Conservation (phyloP, 2,888 invertebrate species). For the Brassicogethes aeneus region DNA sequence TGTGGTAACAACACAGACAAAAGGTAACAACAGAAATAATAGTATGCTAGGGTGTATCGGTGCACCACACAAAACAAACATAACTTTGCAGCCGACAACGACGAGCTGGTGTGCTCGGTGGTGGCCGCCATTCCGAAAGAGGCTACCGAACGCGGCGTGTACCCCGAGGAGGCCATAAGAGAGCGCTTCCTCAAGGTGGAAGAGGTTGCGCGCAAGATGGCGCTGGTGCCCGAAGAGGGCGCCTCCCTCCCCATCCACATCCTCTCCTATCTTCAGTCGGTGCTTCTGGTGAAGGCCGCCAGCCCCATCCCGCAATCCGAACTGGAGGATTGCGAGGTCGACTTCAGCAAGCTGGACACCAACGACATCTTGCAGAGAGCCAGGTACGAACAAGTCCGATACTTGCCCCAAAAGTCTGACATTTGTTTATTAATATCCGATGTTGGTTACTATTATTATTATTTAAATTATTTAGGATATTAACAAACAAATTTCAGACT, state of each 20-base stretch:
- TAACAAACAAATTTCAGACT: no score
- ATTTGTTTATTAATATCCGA: neutral
- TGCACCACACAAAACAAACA: no score
- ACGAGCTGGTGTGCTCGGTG: conserved; percentile 72
- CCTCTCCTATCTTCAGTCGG: conserved; percentile 83
- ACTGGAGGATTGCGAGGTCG: conserved; percentile 61
- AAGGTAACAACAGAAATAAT: no score
- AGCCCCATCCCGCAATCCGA: conserved; percentile 66
- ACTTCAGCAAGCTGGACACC: conserved; percentile 68
- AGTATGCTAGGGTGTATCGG: no score
- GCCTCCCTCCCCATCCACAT: conserved; percentile 75
- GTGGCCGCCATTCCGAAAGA: conserved; percentile 69
- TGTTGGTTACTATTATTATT: neutral
- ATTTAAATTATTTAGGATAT: conserved; percentile 1
- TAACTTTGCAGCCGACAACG: conserved; percentile 55
- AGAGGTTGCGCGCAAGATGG: conserved; percentile 71
- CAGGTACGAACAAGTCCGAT: conserved; percentile 60
- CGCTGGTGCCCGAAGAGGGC: conserved; percentile 81
- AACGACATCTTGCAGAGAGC: conserved; percentile 86
- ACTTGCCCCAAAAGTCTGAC: no score
- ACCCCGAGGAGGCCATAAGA: conserved; percentile 76
- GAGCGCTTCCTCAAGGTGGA: conserved; percentile 79
- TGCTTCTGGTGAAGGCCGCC: conserved; percentile 61
- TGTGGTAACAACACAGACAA: no score
- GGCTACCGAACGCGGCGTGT: conserved; percentile 73